Evolutionary conservation across 1,140 invertebrate species (phyloP), one percentile per base, ranked within the genome.

Genomic region (Ectropis grisescens): DNA sequence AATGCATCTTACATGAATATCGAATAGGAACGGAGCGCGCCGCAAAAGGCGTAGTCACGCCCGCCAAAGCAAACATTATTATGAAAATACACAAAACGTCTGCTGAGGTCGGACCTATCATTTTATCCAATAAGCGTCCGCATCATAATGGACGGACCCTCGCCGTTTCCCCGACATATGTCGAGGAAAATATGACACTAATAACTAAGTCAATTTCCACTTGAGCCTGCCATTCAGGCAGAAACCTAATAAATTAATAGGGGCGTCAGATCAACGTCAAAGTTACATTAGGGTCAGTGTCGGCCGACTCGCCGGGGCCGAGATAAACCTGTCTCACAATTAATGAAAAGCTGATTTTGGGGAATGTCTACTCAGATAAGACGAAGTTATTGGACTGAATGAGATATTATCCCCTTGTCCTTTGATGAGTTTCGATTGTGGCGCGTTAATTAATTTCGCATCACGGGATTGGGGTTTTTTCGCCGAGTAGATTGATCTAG

Each of bases 261-360:
- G n/a, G 45, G 38, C 41, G 47, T 58, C 54, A 28, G 59, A 64
- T 64, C 44, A 53, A 47, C 46, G 58, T 60, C 59, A 52, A 28
- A 47, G 47, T 37, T 44, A 46, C 44, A 54, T 46, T 47, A 28
- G 13, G 38, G 24, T 37, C 25, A 29, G 29, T 34, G 16, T 34
- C 28, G 13, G n/a, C n/a, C n/a, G n/a, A n/a, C n/a, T 36, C 36
- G 42, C 30, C 35, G 39, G 35, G 26, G 25, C 29, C 23, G 33
- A 40, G 58, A 58, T 58, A 58, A 58, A 43, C 35, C 46, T 52
- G 39, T 40, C 35, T 27, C 44, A 41, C 65, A 62, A 68, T 68
- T 68, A 68, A 66, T 58, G 60, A 62, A 66, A 57, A 58, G 58
- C 58, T 66, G 61, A 62, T 69, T 58, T 55, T 31, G 47, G 50